A percentile compares a stretch with the other conserved stretches of the same genome.
These are phyloP conservation scores for Disparrhopalites patrizii DNA, from an alignment of 2,888 invertebrate genomes.

Conservation along the genomic window DNA sequence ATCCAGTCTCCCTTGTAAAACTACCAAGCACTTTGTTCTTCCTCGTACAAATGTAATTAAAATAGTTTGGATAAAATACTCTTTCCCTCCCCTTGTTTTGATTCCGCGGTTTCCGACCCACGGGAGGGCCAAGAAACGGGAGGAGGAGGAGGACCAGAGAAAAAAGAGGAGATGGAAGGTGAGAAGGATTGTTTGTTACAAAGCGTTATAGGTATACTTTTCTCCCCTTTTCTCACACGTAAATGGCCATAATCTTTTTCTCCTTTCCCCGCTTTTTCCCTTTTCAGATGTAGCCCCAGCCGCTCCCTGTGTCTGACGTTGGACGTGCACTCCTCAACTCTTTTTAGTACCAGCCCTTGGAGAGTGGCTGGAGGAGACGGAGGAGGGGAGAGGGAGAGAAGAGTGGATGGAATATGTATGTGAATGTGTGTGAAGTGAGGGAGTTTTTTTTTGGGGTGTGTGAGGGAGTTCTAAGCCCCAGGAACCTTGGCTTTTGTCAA, in stretches of 20 bases:
- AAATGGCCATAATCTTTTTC: too few relatives aligned
- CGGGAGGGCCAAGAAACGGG: neutral
- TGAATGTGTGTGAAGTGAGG: neutral
- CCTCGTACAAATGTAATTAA: conserved; percentile 5
- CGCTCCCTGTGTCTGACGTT: too few relatives aligned
- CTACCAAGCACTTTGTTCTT: too few relatives aligned
- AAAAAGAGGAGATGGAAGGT: neutral
- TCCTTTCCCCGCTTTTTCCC: too few relatives aligned
- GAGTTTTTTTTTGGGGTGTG: neutral
- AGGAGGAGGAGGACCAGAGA: neutral
- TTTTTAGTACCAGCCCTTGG: neutral
- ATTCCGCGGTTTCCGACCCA: neutral
- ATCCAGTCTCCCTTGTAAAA: too few relatives aligned
- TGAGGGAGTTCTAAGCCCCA: neutral
- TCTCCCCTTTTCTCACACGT: neutral
- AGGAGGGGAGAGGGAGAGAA: neutral
- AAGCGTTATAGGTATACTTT: neutral
- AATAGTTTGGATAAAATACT: neutral
- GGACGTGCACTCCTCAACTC: too few relatives aligned
- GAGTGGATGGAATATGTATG: neutral
- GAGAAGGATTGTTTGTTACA: neutral
- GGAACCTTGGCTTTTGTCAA: neutral
- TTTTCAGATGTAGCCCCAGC: too few relatives aligned
- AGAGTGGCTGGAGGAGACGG: neutral
- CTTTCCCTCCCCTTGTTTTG: neutral